Base-by-base conservation (phyloP, 2,113 vertebrate genomes). In the Podiceps cristatus region DNA sequence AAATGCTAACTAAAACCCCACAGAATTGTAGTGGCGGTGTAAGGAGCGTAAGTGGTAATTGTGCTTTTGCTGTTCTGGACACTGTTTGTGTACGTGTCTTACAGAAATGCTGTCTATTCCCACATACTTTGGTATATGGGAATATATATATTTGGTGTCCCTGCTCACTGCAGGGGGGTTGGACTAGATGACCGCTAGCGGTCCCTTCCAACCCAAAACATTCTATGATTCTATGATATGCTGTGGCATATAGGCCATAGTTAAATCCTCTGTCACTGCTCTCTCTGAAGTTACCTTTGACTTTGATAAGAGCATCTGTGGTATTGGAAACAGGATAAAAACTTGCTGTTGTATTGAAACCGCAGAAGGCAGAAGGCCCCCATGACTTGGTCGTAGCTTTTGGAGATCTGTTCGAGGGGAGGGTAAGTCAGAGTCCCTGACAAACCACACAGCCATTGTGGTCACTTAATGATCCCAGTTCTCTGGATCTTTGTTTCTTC, bases 91-190 rank as follows among this genome's bases (percentile, higher is more conserved):
- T 45, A 3, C 24, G 58, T 55, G 15, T 42, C 10, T 35, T 75
- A 33, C 24, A 73, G 86, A n/a, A 77, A n/a, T 13, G 25, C 49
- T 40, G 50, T 52, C 64, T 42, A 2, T 24, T 84, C 53, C 63
- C 42, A 0, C 14, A 5, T 6, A 0, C 33, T 31, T 18, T 22
- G 18, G 10, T 50, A 0, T n/a, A n/a, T n/a, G n/a, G n/a, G n/a
- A n/a, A n/a, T n/a, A n/a, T n/a, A n/a, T n/a, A n/a, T n/a, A n/a
- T n/a, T n/a, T n/a, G n/a, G n/a, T n/a, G n/a, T n/a, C n/a, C n/a
- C n/a, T n/a, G n/a, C n/a, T n/a, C n/a, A n/a, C n/a, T n/a, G n/a
- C n/a, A n/a, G n/a, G n/a, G n/a, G n/a, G n/a, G n/a, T n/a, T n/a
- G n/a, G n/a, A n/a, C n/a, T n/a, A n/a, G n/a, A n/a, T n/a, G n/a